Conservation (phyloP, 1,140 invertebrate species). For the Asbolus verrucosus region DNA sequence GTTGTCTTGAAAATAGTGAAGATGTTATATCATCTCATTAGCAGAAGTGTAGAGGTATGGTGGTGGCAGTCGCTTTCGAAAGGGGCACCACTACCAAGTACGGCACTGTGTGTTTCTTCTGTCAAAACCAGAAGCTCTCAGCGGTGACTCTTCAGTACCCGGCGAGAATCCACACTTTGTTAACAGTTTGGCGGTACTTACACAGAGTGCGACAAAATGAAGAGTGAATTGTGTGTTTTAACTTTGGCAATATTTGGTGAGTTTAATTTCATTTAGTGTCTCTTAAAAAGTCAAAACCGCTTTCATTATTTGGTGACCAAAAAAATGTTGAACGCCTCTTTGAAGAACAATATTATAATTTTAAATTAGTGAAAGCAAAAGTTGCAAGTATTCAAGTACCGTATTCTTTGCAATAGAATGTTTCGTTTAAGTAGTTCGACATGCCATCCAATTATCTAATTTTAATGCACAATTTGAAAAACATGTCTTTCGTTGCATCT, state of each 20-base stretch:
- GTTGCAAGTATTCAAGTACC: background rate
- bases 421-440: background rate
- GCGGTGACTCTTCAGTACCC: slow-evolving; percentile 23
- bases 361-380: slow-evolving; percentile 35
- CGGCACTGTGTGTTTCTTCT: slow-evolving; percentile 1
- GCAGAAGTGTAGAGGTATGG: slow-evolving; percentile 20
- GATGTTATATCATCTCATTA: slow-evolving; percentile 25
- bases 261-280: background rate
- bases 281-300: no score
- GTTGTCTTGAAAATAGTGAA: slow-evolving; percentile 24
- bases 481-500: no score
- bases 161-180: slow-evolving; percentile 5
- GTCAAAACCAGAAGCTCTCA: slow-evolving; percentile 36
- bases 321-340: background rate
- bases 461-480: no score
- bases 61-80: slow-evolving; percentile 41
- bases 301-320: no score
- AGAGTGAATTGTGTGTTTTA: slow-evolving; percentile 42
- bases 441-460: no score
- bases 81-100: slow-evolving; percentile 38
- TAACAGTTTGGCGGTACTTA: background rate
- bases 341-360: slow-evolving; percentile 13
- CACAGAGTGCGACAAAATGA: slow-evolving; percentile 35
- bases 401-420: background rate
- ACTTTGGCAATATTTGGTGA: slow-evolving; percentile 37